phyloP scores from a whole-genome alignment of 2,113 vertebrate species.

The Brachypteracias leptosomus region DNA sequence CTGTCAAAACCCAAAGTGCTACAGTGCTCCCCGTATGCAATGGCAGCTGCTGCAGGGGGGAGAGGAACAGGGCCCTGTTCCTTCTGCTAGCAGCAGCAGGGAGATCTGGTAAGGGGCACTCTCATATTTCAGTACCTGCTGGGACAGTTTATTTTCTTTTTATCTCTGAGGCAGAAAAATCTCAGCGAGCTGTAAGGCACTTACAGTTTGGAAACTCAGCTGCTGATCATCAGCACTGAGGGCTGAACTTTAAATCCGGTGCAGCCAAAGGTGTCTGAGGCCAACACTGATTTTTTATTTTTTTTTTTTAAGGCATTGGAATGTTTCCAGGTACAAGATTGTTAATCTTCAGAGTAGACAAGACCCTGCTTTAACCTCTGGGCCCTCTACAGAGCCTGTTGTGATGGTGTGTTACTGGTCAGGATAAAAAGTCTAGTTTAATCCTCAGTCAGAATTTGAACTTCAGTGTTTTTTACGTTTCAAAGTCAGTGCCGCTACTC shows the following conservation, averaged over 20 bases:
- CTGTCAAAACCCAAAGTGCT: background rate
- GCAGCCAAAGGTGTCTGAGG: background rate
- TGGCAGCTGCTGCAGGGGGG: background rate
- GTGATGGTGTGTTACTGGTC: background rate
- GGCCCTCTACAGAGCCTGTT: background rate
- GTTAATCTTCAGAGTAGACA: background rate
- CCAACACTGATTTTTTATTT: background rate
- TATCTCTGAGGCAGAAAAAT: background rate
- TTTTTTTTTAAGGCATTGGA: background rate
- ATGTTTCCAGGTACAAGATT: background rate
- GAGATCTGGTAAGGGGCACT: background rate
- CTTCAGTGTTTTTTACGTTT: background rate
- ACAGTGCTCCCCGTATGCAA: background rate
- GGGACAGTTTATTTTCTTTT: background rate
- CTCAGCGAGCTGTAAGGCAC: background rate
- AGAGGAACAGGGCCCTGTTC: background rate
- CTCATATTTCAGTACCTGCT: background rate
- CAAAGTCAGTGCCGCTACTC: background rate
- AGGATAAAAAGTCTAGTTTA: background rate
- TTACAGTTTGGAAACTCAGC: background rate
- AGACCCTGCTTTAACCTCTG: background rate
- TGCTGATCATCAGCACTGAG: background rate
- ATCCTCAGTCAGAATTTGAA: background rate
- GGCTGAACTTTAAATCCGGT: background rate
- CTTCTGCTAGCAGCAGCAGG: background rate